phyloP scores from a whole-genome alignment of 2,888 invertebrate species.

The Drosophila algonquin region DNA sequence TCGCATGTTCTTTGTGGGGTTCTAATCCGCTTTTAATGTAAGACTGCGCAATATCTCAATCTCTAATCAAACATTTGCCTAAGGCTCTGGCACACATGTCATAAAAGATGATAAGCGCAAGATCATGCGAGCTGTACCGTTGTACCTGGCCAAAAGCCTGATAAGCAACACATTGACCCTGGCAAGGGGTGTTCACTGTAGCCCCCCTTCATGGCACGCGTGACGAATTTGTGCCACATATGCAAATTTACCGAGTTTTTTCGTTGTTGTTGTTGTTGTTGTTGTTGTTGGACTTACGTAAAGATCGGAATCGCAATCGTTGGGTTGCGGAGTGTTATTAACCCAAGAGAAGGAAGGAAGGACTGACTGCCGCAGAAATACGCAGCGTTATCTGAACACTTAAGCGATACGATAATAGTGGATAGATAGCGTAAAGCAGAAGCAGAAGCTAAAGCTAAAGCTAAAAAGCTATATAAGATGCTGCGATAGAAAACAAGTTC shows the following conservation, averaged over 20 bases:
- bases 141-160: neutral
- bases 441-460: conserved; percentile 14
- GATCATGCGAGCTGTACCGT: conserved; percentile 20
- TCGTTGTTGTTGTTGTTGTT: too few relatives aligned
- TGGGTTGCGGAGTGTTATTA: conserved; percentile 43
- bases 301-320: conserved; percentile 19
- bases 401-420: conserved; percentile 52
- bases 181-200: conserved; percentile 40
- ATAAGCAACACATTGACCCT: conserved; percentile 36
- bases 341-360: conserved; percentile 22
- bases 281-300: conserved; percentile 39
- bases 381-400: conserved; percentile 64
- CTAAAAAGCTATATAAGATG: conserved; percentile 61
- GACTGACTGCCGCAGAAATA: conserved; percentile 38
- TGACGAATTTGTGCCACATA: conserved; percentile 57
- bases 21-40: neutral
- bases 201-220: conserved; percentile 16
- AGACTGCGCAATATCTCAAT: conserved; percentile 5
- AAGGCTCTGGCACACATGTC: conserved; percentile 10
- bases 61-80: conserved; percentile 31
- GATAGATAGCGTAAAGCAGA: conserved; percentile 28
- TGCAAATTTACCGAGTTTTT: conserved; percentile 56
- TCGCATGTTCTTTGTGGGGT: neutral
- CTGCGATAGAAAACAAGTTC: conserved; percentile 40
- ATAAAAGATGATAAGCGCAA: conserved; percentile 24